These are phyloP conservation scores for Sparidentex hasta DNA, from an alignment of 2,797 vertebrate genomes.

Conservation along the genomic window DNA sequence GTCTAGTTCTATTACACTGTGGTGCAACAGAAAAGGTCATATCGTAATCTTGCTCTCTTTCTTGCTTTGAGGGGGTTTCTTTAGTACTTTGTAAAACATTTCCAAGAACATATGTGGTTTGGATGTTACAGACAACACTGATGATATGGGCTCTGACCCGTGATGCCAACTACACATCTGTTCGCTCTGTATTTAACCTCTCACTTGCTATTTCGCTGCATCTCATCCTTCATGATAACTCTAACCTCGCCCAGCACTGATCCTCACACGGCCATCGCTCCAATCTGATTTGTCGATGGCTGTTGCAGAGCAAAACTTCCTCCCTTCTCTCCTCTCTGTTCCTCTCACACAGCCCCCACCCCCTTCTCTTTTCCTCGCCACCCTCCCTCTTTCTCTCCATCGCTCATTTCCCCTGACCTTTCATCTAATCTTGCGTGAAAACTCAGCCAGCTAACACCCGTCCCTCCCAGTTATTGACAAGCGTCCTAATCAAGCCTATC, in stretches of 20 bases:
- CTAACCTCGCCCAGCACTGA: slow-evolving; percentile 43
- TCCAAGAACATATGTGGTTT: not conserved
- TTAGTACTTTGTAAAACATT: not conserved
- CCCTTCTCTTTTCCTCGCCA: not conserved
- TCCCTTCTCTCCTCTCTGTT: slow-evolving; percentile 32
- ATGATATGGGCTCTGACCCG: slow-evolving; percentile 9
- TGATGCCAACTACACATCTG: not conserved
- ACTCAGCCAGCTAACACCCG: slow-evolving; percentile 53
- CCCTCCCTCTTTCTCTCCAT: not conserved
- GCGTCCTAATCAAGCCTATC: slow-evolving; percentile 71
- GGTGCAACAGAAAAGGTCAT: slow-evolving; percentile 12
- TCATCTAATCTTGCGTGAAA: slow-evolving; percentile 76
- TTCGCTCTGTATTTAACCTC: slow-evolving; percentile 11
- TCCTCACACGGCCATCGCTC: slow-evolving; percentile 38
- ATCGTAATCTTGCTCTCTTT: not conserved
- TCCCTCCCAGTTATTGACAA: slow-evolving; percentile 64
- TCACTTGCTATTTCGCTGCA: not conserved
- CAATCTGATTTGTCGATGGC: slow-evolving; percentile 69
- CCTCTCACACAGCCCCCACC: slow-evolving; percentile 2
- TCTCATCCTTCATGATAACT: slow-evolving; percentile 22
- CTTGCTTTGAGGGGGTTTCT: not conserved
- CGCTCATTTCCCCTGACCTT: slow-evolving; percentile 76
- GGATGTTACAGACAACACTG: slow-evolving; percentile 9
- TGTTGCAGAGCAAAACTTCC: slow-evolving; percentile 66
- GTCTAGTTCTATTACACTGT: slow-evolving; percentile 11